Conservation (phyloP, 2,888 invertebrate species). For the Auanema freiburgensis region DNA sequence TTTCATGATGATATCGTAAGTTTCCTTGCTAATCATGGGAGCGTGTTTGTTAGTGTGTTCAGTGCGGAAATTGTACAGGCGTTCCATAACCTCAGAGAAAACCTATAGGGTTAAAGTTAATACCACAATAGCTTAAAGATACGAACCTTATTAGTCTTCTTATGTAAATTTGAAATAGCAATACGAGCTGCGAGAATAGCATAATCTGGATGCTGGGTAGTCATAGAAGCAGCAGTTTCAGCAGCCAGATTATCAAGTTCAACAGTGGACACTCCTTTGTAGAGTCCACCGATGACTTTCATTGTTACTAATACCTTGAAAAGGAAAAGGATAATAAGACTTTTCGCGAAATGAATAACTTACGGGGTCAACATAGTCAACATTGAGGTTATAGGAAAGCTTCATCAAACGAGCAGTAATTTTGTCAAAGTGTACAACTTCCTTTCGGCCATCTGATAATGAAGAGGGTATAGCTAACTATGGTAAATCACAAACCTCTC, state of each 20-base stretch:
- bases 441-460: slow-evolving; percentile 76
- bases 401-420: slow-evolving; percentile 94
- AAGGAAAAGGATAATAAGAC: not conserved
- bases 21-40: slow-evolving; percentile 84
- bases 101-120: slow-evolving; percentile 22
- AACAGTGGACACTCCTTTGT: slow-evolving; percentile 92
- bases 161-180: slow-evolving; percentile 94
- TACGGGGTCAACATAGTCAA: slow-evolving; percentile 94
- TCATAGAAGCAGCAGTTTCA: slow-evolving; percentile 97
- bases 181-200: slow-evolving; percentile 77
- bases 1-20: slow-evolving; percentile 79
- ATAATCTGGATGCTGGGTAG: slow-evolving; percentile 95
- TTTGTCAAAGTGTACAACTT: slow-evolving; percentile 93
- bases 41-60: slow-evolving; percentile 75
- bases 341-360: slow-evolving; percentile 51
- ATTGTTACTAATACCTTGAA: slow-evolving; percentile 64
- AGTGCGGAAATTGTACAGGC: slow-evolving; percentile 78
- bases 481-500: slow-evolving; percentile 27
- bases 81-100: slow-evolving; percentile 79
- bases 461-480: not conserved
- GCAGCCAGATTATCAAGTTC: slow-evolving; percentile 96
- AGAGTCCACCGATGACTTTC: slow-evolving; percentile 91
- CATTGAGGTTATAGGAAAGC: slow-evolving; percentile 89
- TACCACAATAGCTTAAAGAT: not conserved
- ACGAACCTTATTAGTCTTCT: slow-evolving; percentile 88